phyloP scores from a whole-genome alignment of 2,888 invertebrate species.

The Neria commutata region DNA sequence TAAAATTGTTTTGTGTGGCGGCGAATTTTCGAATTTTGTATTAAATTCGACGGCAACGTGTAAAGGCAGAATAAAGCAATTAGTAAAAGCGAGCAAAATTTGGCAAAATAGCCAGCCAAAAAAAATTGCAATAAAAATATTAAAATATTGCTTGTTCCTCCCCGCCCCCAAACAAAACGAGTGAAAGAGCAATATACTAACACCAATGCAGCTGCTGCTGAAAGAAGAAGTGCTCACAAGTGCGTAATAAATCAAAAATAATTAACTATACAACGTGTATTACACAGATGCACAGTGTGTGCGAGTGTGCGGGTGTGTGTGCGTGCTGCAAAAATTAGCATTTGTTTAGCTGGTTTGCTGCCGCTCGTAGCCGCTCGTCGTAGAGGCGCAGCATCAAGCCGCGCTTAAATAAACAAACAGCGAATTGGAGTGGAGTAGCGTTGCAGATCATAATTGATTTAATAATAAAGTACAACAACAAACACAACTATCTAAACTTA shows the following conservation, averaged over 20 bases:
- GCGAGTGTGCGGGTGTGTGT: background rate
- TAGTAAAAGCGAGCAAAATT: no score
- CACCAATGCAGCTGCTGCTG: no score
- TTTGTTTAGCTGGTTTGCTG: background rate
- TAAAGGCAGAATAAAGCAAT: no score
- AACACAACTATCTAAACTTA: no score
- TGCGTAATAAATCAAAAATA: constrained; percentile 4
- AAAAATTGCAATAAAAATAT: no score
- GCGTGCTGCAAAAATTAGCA: constrained; percentile 2
- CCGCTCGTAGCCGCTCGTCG: background rate
- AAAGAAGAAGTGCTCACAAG: no score
- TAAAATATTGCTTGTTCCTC: no score
- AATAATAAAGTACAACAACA: no score
- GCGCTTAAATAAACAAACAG: background rate
- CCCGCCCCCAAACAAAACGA: background rate
- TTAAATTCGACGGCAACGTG: no score
- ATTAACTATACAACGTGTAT: no score
- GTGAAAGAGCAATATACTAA: no score
- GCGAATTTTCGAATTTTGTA: background rate
- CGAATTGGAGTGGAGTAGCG: background rate
- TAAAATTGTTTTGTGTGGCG: background rate
- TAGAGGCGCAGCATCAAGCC: background rate
- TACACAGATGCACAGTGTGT: background rate
- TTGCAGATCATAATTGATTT: background rate
- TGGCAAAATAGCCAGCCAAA: no score